Base-by-base conservation (phyloP, 1,140 invertebrate species). In the Camponotus pennsylvanicus region DNA sequence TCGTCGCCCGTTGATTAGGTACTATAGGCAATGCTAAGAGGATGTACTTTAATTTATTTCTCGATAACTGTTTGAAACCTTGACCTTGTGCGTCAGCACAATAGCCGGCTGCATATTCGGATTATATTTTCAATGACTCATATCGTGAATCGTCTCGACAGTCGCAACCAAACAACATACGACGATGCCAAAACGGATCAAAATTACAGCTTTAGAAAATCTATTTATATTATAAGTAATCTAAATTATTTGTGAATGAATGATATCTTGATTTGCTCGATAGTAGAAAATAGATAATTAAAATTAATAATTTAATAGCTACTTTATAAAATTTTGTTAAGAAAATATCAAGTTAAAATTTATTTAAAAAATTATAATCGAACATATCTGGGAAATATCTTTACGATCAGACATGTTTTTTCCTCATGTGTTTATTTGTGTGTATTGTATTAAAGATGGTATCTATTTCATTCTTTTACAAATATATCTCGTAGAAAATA, bases 1-100 rank as follows among this genome's bases (percentile, higher is more conserved):
- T 15, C 8, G 86, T 52, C 80, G 40, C 52, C 1, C 27, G 67
- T 5, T 64, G 40, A 27, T 71, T 18, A 73, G 52, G 13, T 61
- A n/a, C 61, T 27, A 69, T 86, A n/a, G 18, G 37, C 9, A 15
- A 27, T 6, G 63, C 27, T 52, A 83, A 61, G 49, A 52, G 42
- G 57, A 86, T 66, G 64, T 82, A 67, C 66, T 69, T 92, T 91
- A 92, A 92, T 92, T 92, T 88, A 92, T 92, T 91, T 90, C 86
- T 91, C 88, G 92, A 92, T 92, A 91, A 91, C 70, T 75, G 61
- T 66, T 80, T 64, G 18, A 45, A 87, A 66, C 92, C 92, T 93
- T 93, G 92, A 90, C 92, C 92, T 93, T 92, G 87, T 86, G 87
- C 86, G 91, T 88, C 77, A 87, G 27, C 27, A 27, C 27, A 27